Percentiles rank a stretch among this genome's conserved stretches.
Evolutionary conservation across 2,797 vertebrate genomes (phyloP).

Genomic region (Cuculus canorus): DNA sequence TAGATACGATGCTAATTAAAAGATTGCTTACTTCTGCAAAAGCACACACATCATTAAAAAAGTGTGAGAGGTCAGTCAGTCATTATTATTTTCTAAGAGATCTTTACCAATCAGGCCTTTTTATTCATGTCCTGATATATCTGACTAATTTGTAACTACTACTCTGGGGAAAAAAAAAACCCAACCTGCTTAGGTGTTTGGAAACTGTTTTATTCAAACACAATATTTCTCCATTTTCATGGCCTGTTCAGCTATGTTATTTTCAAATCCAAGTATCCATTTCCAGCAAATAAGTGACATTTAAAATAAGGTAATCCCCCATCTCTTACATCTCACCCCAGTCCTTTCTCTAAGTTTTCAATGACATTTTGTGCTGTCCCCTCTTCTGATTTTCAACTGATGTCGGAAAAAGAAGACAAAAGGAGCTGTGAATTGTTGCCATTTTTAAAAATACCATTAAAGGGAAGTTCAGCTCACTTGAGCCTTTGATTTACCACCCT

Average conservation of each 20-base stretch:
- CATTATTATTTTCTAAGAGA: not conserved
- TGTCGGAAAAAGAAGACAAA: not conserved
- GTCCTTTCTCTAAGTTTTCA: not conserved
- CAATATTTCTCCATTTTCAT: not conserved
- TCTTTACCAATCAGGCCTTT: not conserved
- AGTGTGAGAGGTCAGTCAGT: not conserved
- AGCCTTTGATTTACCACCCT: not conserved
- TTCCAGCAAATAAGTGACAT: not conserved
- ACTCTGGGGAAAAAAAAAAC: not conserved
- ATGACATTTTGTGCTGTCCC: not conserved
- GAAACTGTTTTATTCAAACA: not conserved
- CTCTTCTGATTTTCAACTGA: not conserved
- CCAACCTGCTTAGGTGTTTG: not conserved
- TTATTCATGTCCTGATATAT: not conserved
- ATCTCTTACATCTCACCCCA: not conserved
- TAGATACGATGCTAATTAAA: not conserved
- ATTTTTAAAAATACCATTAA: not conserved
- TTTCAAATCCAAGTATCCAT: not conserved
- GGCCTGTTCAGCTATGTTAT: not conserved
- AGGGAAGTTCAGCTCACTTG: not conserved
- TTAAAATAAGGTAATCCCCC: not conserved
- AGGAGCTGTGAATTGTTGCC: not conserved
- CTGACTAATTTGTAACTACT: not conserved
- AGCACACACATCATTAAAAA: not conserved
- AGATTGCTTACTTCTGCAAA: not conserved